Evolutionary conservation across 2,797 vertebrate genomes (phyloP), one percentile per base, ranked within the genome.

Genomic region (Neomorphus geoffroyi): DNA sequence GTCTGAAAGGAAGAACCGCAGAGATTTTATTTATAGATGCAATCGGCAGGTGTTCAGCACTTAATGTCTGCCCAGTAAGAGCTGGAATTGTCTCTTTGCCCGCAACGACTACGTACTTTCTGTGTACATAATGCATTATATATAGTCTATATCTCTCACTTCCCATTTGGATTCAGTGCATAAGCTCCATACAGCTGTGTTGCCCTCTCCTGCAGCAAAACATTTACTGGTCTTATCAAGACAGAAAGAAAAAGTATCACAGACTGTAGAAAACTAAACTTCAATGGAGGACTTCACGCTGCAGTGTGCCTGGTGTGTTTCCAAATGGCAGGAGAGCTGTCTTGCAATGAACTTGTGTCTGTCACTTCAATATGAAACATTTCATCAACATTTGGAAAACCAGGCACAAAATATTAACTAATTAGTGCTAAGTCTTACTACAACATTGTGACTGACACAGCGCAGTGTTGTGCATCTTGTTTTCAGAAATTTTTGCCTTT

Each of bases 11-110:
- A 87, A 78, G 78, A 91, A 75, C 92, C 17, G 14, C 81, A 71
- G 87, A 82, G 88, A 71, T 73, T 93, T 94, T 95, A 96, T 93
- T 94, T 90, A 95, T 94, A 92, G 90, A 82, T 82, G 64, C 86
- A 91, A 74, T 60, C 82, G 88, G 78, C 90, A 96, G 95, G 90
- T 93, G 92, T 82, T 94, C 79, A 2, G 26, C 62, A 41, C 62
- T 92, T 93, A 74, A 74, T 69, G 87, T 45, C 86, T 94, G 91
- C 86, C 85, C 78, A 60, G 92, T 28, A 87, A 84, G 91, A 86
- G 88, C 45, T 67, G 62, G 88, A 92, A 91, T 95, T 84, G 84
- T 56, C 60, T 84, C 73, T 87, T 58, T 90, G 88, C 92, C 84
- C 45, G 30, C 53, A 39, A 72, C 2, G 4, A 33, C 81, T 81